phyloP scores from a whole-genome alignment of 2,888 invertebrate genomes.

The Pristionchus maxplancki region DNA sequence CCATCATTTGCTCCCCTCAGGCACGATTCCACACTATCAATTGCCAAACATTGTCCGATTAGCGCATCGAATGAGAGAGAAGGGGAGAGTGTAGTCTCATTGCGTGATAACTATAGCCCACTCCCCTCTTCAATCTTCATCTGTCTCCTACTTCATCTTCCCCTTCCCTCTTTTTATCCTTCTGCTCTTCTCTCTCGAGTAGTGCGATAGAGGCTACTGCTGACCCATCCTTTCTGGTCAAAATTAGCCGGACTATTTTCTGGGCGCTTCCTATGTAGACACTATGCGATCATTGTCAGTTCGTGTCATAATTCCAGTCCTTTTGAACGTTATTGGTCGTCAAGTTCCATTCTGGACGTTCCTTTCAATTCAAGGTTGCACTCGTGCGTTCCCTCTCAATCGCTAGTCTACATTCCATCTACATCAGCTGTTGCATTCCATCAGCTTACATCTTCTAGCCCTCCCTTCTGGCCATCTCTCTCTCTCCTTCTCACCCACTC shows the following conservation, averaged over 20 bases:
- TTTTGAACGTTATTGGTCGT: too few species aligned
- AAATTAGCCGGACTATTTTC: too few species aligned
- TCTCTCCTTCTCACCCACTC: neutral
- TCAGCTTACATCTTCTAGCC: neutral
- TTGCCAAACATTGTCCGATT: neutral
- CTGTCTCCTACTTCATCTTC: neutral
- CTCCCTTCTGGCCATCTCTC: neutral
- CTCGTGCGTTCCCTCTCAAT: neutral
- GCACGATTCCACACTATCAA: slow-evolving; percentile 1
- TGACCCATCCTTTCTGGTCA: neutral
- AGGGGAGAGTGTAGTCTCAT: neutral
- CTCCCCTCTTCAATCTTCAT: slow-evolving; percentile 16
- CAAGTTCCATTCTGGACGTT: too few species aligned
- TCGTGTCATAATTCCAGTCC: too few species aligned
- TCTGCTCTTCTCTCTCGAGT: neutral
- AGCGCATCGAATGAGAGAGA: neutral
- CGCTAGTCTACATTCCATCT: neutral
- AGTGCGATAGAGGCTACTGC: neutral
- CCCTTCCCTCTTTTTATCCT: slow-evolving; percentile 8
- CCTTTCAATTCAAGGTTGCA: too few species aligned
- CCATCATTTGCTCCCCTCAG: neutral
- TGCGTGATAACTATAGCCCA: slow-evolving; percentile 30
- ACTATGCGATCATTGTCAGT: too few species aligned
- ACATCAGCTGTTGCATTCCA: slow-evolving; percentile 37
- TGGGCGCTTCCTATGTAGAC: too few species aligned